Evolutionary conservation across 2,113 vertebrate species (phyloP).

Genomic region (Hippopotamus amphibius): DNA sequence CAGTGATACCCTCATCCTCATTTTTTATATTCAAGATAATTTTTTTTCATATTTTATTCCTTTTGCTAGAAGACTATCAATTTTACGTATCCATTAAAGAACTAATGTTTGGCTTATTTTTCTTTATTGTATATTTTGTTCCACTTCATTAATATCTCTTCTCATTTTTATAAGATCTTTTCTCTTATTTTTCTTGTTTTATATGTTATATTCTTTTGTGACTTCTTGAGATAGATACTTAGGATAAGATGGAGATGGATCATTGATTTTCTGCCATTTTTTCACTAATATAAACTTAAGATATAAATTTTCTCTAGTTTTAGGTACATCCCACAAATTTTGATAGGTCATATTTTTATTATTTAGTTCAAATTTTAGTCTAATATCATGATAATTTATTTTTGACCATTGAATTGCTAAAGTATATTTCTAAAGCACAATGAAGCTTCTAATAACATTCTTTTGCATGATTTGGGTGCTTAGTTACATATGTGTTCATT

Average conservation of each 20-base stretch:
- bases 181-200: neutral
- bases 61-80: neutral
- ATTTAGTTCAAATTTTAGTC: neutral
- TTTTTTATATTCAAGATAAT: neutral
- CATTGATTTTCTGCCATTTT: neutral
- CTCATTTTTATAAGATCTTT: neutral
- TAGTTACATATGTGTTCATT: neutral
- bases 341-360: neutral
- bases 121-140: neutral
- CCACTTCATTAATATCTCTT: neutral
- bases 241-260: neutral
- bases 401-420: neutral
- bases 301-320: neutral
- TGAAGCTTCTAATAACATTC: neutral
- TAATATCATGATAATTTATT: neutral
- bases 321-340: neutral
- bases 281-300: neutral
- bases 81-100: neutral
- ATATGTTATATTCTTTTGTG: neutral
- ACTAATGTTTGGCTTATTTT: neutral
- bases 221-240: neutral
- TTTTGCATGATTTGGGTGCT: neutral
- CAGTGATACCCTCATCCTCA: neutral
- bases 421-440: neutral
- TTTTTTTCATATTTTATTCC: neutral